These are phyloP conservation scores for Drosophila micromelanica DNA, from an alignment of 1,140 invertebrate species.

Conservation along the genomic window DNA sequence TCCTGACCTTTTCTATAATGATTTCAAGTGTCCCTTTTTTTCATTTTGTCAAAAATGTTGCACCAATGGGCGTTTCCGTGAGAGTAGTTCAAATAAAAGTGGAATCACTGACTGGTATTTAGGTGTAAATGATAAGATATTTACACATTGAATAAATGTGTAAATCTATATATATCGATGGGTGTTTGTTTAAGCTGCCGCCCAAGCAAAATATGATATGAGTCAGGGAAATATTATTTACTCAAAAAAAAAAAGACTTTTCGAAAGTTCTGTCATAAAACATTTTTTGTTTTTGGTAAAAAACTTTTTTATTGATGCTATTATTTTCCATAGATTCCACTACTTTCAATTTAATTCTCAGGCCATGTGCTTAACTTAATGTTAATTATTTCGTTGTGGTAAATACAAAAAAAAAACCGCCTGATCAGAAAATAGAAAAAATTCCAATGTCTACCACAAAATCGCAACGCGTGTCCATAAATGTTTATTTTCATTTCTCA, in stretches of 20 bases:
- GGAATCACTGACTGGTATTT: constrained; percentile 16
- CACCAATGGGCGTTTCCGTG: constrained; percentile 12
- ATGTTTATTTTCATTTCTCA: constrained; percentile 63
- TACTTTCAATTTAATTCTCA: not conserved
- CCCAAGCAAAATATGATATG: constrained; percentile 6
- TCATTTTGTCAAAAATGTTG: constrained; percentile 34
- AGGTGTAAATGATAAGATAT: constrained; percentile 3
- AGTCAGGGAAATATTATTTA: constrained; percentile 5
- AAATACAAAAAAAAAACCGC: constrained; percentile 19
- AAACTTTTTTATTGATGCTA: not conserved
- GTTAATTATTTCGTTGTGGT: constrained; percentile 16
- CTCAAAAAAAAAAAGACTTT: not conserved
- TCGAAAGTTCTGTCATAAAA: constrained; percentile 6
- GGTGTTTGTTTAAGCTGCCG: constrained; percentile 8
- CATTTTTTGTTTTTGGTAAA: constrained; percentile 5
- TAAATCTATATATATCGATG: not conserved
- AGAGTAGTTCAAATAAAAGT: constrained; percentile 22
- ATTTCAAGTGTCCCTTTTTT: constrained; percentile 33
- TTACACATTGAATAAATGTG: not conserved
- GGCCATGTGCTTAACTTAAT: constrained; percentile 14
- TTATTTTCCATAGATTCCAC: not conserved
- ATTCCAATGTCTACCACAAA: constrained; percentile 7
- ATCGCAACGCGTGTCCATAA: constrained; percentile 37
- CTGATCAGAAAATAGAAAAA: constrained; percentile 13
- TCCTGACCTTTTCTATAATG: constrained; percentile 40